A percentile compares a stretch with the other conserved stretches of the same genome.
Conservation (phyloP, 2,888 invertebrate species). For the Leptarthrus brevirostris region DNA sequence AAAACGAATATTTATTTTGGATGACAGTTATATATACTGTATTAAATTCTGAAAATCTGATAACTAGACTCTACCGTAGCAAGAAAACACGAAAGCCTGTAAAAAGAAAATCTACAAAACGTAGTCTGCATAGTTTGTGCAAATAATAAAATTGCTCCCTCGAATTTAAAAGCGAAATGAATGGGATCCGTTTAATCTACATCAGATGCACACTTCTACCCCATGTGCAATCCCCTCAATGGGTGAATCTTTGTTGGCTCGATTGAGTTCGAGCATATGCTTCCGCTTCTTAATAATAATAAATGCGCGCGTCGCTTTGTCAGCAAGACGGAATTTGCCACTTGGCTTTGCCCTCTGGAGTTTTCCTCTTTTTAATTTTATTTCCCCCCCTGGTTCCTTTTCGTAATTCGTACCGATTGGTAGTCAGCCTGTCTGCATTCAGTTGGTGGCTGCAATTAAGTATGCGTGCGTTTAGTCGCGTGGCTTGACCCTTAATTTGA, state of each 20-base stretch:
- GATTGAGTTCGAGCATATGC: conserved; percentile 28
- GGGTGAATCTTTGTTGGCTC: conserved; percentile 25
- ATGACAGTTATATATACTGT: too few relatives aligned
- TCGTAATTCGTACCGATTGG: not conserved
- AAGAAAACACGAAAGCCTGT: too few relatives aligned
- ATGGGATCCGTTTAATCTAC: not conserved
- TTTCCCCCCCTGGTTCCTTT: not conserved
- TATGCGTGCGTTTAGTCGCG: conserved; percentile 28
- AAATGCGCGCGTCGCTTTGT: conserved; percentile 34
- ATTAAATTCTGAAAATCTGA: too few relatives aligned
- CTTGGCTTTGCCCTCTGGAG: not conserved
- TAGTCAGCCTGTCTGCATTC: not conserved
- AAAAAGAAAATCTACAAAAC: too few relatives aligned
- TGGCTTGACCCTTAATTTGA: conserved; percentile 33
- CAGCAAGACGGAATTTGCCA: conserved; percentile 25
- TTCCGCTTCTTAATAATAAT: conserved; percentile 28
- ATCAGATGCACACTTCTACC: conserved; percentile 21
- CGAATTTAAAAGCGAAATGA: not conserved
- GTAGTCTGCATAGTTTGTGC: too few relatives aligned
- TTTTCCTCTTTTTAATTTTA: not conserved
- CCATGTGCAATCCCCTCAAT: conserved; percentile 3
- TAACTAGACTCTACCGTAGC: too few relatives aligned
- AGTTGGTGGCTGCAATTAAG: not conserved
- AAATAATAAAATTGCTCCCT: not conserved
- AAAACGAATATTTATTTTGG: too few relatives aligned